phyloP scores from a whole-genome alignment of 2,888 invertebrate species.

The Cartodere bifasciata region DNA sequence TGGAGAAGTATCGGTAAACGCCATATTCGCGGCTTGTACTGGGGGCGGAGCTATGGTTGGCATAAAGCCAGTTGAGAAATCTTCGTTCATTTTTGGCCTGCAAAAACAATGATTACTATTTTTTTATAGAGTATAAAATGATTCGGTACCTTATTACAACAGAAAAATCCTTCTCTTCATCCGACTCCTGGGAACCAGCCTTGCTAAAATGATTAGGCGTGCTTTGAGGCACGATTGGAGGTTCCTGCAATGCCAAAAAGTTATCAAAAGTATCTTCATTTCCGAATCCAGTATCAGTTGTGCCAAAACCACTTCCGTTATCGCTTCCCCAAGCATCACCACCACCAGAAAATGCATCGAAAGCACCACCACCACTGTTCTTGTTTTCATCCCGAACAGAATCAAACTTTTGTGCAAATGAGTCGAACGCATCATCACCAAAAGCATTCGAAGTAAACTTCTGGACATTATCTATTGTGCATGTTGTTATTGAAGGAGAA shows the following conservation, averaged over 20 bases:
- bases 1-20: conserved; percentile 48
- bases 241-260: conserved; percentile 68
- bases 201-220: conserved; percentile 49
- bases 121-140: too few species aligned
- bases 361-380: conserved; percentile 41
- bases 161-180: conserved; percentile 65
- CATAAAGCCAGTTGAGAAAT: conserved; percentile 40
- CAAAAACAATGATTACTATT: too few species aligned
- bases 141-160: conserved; percentile 72
- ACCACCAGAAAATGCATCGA: conserved; percentile 33
- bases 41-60: conserved; percentile 69
- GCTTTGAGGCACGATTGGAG: conserved; percentile 51
- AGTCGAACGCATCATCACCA: conserved; percentile 78
- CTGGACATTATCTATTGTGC: too few species aligned
- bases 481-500: too few species aligned
- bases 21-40: conserved; percentile 39
- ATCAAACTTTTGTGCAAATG: conserved; percentile 82
- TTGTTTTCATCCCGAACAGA: conserved; percentile 42
- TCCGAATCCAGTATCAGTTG: conserved; percentile 44
- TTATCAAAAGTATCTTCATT: conserved; percentile 66
- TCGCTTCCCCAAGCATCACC: conserved; percentile 26
- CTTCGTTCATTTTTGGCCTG: conserved; percentile 44
- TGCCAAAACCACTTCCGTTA: conserved; percentile 30
- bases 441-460: too few species aligned
- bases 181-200: conserved; percentile 62